Conservation (phyloP, 2,888 invertebrate species). For the Venusia cambrica region DNA sequence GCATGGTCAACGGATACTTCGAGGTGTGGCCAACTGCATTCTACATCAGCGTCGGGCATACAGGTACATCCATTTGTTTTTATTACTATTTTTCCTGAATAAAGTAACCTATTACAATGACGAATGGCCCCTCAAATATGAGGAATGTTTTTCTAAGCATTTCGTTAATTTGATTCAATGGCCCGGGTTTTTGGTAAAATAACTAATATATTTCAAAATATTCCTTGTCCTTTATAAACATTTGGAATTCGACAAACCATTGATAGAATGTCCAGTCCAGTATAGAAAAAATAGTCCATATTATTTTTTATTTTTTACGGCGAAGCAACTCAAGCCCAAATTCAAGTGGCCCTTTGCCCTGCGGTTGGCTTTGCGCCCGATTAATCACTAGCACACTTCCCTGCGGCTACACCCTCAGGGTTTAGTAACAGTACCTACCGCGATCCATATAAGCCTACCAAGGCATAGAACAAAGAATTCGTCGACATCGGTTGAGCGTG, state of each 20-base stretch:
- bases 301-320: constrained; percentile 5
- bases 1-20: constrained; percentile 84
- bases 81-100: too few relatives aligned
- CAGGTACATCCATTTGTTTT: constrained; percentile 79
- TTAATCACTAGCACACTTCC: constrained; percentile 26
- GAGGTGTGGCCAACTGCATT: constrained; percentile 85
- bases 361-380: constrained; percentile 21
- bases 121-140: too few relatives aligned
- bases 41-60: constrained; percentile 88
- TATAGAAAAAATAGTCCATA: not conserved
- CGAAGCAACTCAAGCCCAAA: constrained; percentile 13
- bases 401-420: constrained; percentile 15
- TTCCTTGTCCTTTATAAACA: too few relatives aligned
- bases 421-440: constrained; percentile 19
- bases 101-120: too few relatives aligned
- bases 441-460: constrained; percentile 22
- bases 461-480: constrained; percentile 25
- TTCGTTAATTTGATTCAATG: too few relatives aligned
- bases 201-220: too few relatives aligned
- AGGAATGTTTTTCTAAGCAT: too few relatives aligned
- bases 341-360: constrained; percentile 17
- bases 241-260: constrained; percentile 1
- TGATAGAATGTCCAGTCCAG: constrained; percentile 1
- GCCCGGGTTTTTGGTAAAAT: too few relatives aligned
- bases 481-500: constrained; percentile 13